Evolutionary conservation across 2,888 invertebrate genomes (phyloP).

Genomic region (Metacarcinus magister): DNA sequence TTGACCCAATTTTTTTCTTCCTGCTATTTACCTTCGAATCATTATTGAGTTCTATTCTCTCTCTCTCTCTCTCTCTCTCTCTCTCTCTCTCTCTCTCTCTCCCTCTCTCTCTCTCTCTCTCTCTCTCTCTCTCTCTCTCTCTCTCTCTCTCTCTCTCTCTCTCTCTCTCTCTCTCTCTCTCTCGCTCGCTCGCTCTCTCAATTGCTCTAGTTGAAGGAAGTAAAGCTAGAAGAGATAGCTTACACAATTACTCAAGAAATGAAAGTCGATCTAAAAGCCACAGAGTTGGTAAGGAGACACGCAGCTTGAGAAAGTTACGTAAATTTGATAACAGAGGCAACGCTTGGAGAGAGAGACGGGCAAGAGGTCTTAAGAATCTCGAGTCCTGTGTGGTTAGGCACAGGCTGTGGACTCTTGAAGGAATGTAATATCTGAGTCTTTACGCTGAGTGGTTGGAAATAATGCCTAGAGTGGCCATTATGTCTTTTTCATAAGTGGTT

Average conservation of each 20-base stretch:
- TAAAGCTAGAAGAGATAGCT: background rate
- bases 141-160: background rate
- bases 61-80: background rate
- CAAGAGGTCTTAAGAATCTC: background rate
- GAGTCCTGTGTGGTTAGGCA: background rate
- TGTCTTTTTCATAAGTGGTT: slow-evolving; percentile 5
- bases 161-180: background rate
- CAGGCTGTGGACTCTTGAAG: background rate
- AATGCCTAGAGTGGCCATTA: background rate
- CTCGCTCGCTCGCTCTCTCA: background rate
- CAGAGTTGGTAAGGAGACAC: background rate
- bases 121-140: background rate
- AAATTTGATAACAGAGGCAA: background rate
- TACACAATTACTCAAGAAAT: background rate
- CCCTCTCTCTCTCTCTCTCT: background rate
- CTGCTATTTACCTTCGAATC: background rate
- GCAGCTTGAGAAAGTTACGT: background rate
- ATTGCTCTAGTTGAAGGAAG: background rate
- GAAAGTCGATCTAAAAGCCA: background rate
- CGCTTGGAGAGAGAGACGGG: background rate
- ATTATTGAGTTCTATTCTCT: background rate
- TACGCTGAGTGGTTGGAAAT: background rate
- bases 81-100: background rate
- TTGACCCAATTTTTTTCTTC: background rate
- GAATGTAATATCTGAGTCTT: background rate